Conservation (phyloP, 2,888 invertebrate species). For the Spilarctia lutea region DNA sequence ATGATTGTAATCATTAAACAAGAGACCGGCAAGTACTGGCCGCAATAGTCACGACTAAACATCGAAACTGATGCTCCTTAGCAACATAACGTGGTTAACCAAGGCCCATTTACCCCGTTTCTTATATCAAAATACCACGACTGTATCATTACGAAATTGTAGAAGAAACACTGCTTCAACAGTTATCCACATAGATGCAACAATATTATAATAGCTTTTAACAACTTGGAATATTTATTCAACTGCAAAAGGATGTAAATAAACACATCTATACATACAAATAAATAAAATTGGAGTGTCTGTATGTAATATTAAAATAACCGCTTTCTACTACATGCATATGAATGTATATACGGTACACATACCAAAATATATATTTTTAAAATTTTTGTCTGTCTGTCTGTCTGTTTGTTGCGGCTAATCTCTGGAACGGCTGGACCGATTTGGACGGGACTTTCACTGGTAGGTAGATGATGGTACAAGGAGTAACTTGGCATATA, state of each 20-base stretch:
- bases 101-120: slow-evolving; percentile 36
- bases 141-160: slow-evolving; percentile 49
- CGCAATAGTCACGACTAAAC: slow-evolving; percentile 55
- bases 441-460: too few species aligned
- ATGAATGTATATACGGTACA: too few species aligned
- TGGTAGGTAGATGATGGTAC: too few species aligned
- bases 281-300: too few species aligned
- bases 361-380: too few species aligned
- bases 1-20: slow-evolving; percentile 36
- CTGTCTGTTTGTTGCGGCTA: too few species aligned
- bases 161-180: slow-evolving; percentile 39
- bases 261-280: not conserved
- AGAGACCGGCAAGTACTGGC: slow-evolving; percentile 39
- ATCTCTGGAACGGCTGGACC: too few species aligned
- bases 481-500: too few species aligned
- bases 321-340: too few species aligned
- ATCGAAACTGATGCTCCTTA: slow-evolving; percentile 38
- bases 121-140: slow-evolving; percentile 53
- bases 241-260: too few species aligned
- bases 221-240: slow-evolving; percentile 47
- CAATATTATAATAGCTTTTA: slow-evolving; percentile 25
- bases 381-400: too few species aligned
- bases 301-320: too few species aligned
- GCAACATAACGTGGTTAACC: slow-evolving; percentile 36
- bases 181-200: slow-evolving; percentile 45